These are phyloP conservation scores for Adelosebastes latens DNA, from an alignment of 2,797 vertebrate species.

Conservation along the genomic window DNA sequence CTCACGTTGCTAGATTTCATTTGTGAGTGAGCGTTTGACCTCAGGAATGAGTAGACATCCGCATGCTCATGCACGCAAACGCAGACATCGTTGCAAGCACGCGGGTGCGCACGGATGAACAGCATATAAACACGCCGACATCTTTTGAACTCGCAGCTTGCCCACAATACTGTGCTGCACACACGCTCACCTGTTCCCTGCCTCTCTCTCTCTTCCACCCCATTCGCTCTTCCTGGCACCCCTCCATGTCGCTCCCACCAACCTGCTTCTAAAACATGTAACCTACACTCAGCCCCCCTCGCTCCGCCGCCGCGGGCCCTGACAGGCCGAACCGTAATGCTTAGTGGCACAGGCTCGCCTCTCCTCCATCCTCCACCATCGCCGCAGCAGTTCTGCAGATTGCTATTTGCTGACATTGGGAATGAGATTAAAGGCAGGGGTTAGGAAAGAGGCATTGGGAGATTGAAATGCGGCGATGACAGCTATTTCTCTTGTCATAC, in stretches of 20 bases:
- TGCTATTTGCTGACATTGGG: slow-evolving; percentile 79
- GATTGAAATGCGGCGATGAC: slow-evolving; percentile 73
- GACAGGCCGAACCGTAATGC: slow-evolving; percentile 72
- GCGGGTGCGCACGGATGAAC: slow-evolving; percentile 55
- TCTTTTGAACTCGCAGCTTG: slow-evolving; percentile 24
- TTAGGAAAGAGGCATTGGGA: slow-evolving; percentile 61
- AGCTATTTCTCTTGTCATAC: slow-evolving; percentile 71
- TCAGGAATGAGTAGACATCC: slow-evolving; percentile 70
- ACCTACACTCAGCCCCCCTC: slow-evolving; percentile 62
- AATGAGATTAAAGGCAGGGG: slow-evolving; percentile 76
- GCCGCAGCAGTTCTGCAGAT: slow-evolving; percentile 69
- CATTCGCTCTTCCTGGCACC: slow-evolving; percentile 46
- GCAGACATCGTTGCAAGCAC: slow-evolving; percentile 31
- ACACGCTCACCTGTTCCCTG: slow-evolving; percentile 46
- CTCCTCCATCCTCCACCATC: slow-evolving; percentile 60
- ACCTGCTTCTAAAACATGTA: slow-evolving; percentile 78
- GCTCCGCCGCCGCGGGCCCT: slow-evolving; percentile 55
- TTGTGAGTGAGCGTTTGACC: slow-evolving; percentile 82
- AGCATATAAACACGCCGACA: slow-evolving; percentile 32
- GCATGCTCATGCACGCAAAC: slow-evolving; percentile 60
- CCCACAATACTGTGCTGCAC: slow-evolving; percentile 11
- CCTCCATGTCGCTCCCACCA: slow-evolving; percentile 61
- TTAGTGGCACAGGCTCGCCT: slow-evolving; percentile 72
- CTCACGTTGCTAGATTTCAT: slow-evolving; percentile 84
- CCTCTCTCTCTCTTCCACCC: slow-evolving; percentile 7